Percentiles rank a stretch among this genome's conserved stretches.
Conservation (phyloP, 2,797 vertebrate genomes). For the Decapterus maruadsi region DNA sequence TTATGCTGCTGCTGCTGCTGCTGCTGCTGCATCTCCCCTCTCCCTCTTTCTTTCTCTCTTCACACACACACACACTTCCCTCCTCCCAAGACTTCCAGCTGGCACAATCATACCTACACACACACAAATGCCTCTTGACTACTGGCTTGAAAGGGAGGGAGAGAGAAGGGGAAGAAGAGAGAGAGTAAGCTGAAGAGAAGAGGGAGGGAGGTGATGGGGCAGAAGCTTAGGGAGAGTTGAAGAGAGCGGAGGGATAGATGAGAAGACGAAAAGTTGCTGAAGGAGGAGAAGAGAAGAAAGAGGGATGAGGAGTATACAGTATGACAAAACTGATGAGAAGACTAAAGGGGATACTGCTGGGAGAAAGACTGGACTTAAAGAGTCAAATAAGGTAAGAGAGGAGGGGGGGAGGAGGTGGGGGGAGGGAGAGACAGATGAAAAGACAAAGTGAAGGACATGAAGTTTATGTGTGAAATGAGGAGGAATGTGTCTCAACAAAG, state of each 20-base stretch:
- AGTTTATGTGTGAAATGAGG: slow-evolving; percentile 57
- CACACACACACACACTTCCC: slow-evolving; percentile 29
- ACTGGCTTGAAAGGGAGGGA: slow-evolving; percentile 57
- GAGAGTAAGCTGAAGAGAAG: slow-evolving; percentile 46
- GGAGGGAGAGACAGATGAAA: slow-evolving; percentile 17
- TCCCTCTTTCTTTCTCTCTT: not conserved
- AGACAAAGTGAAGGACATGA: slow-evolving; percentile 65
- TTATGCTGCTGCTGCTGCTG: slow-evolving; percentile 30
- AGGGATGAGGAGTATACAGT: slow-evolving; percentile 75
- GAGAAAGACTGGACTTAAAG: slow-evolving; percentile 64
- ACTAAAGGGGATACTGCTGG: slow-evolving; percentile 52
- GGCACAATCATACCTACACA: slow-evolving; percentile 59
- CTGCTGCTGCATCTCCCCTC: slow-evolving; percentile 57
- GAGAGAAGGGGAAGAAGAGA: slow-evolving; percentile 25
- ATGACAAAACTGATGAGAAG: slow-evolving; percentile 65
- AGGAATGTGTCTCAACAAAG: slow-evolving; percentile 54
- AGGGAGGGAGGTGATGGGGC: slow-evolving; percentile 61
- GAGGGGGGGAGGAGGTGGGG: not conserved
- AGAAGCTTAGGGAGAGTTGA: slow-evolving; percentile 66
- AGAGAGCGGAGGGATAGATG: slow-evolving; percentile 59
- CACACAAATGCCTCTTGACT: slow-evolving; percentile 54
- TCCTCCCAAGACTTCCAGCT: slow-evolving; percentile 73
- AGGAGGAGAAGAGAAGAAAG: slow-evolving; percentile 63
- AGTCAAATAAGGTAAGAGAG: slow-evolving; percentile 75
- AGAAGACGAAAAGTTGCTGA: slow-evolving; percentile 64